Percentiles rank a stretch among this genome's conserved stretches.
These are phyloP conservation scores for Silurus aristotelis DNA, from an alignment of 2,797 vertebrate genomes.

Conservation along the genomic window DNA sequence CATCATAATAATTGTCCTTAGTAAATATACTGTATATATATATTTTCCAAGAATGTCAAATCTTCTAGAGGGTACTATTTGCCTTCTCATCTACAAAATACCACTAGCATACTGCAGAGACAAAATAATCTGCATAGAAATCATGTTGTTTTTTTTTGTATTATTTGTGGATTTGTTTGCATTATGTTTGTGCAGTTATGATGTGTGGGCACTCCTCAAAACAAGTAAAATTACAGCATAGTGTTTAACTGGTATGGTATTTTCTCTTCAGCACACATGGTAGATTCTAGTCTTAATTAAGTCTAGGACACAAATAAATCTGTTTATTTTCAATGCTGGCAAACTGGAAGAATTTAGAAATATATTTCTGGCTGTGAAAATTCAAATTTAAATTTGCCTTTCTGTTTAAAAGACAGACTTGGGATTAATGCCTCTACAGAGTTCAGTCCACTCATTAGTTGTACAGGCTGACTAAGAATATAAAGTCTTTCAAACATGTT, in stretches of 20 bases:
- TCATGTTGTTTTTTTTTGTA: not conserved
- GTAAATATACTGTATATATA: not conserved
- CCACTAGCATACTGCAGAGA: not conserved
- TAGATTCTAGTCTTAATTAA: conserved; percentile 31
- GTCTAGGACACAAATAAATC: conserved; percentile 18
- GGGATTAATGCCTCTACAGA: not conserved
- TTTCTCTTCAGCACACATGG: not conserved
- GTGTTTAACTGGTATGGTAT: not conserved
- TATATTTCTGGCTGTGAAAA: not conserved
- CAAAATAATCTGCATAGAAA: conserved; percentile 21
- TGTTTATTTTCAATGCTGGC: conserved; percentile 30
- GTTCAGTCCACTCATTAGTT: not conserved
- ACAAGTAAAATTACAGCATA: not conserved
- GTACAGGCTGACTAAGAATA: not conserved
- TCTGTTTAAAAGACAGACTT: not conserved
- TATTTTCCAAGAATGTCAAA: not conserved
- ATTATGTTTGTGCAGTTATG: not conserved
- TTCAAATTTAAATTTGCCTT: not conserved
- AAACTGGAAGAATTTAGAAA: not conserved
- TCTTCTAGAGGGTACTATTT: conserved; percentile 10
- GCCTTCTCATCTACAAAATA: conserved; percentile 34
- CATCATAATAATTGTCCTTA: not conserved
- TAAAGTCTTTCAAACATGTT: too few relatives aligned
- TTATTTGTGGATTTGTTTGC: conserved; percentile 20
- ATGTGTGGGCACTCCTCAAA: not conserved